Base-by-base conservation (phyloP, 2,113 vertebrate species). In the Eurystomus gularis region DNA sequence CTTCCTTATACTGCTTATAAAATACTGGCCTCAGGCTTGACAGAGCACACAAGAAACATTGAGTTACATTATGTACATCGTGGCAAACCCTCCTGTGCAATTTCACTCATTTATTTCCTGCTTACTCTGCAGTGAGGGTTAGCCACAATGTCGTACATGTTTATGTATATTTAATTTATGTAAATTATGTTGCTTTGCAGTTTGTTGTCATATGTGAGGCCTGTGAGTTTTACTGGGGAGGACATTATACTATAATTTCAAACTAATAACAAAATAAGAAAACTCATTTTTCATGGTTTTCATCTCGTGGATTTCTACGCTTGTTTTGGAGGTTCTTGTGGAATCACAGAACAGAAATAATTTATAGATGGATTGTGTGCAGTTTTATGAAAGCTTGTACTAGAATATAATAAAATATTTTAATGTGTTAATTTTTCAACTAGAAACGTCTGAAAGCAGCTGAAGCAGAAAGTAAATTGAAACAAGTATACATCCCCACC, bases 401-500 rank as follows among this genome's bases (percentile, higher is more conserved):
- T 89, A 66, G 44, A 71, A 54, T 64, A 60, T 93, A 91, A 31
- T 65, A 71, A 95, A 82, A 31, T 79, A 76, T 87, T 93, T 62
- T 96, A 84, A 95, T 96, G 42, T 95, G 54, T 95, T 95, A 89
- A 13, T 98, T 88, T 97, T 98, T 79, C 65, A 86, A 94, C 95
- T 98, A 99, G 99, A 99, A 99, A 98, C 98, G 99, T 90, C 98
- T 99, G 97, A 99, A 99, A 97, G 99, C 99, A 16, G 99, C 99
- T 83, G 99, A 99, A 98, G 99, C 99, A 61, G 99, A 99, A 96
- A 99, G 99, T 98, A 99, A 99, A 97, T 97, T 99, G 98, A 99
- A 99, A 97, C 99, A 99, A 98, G 99, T 99, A 55, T 99, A 99
- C 98, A 99, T 99, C 97, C 99, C 99, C 90, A 99, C 99, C 94